Conservation (phyloP, 2,888 invertebrate species). For the Ectobius pallidus region DNA sequence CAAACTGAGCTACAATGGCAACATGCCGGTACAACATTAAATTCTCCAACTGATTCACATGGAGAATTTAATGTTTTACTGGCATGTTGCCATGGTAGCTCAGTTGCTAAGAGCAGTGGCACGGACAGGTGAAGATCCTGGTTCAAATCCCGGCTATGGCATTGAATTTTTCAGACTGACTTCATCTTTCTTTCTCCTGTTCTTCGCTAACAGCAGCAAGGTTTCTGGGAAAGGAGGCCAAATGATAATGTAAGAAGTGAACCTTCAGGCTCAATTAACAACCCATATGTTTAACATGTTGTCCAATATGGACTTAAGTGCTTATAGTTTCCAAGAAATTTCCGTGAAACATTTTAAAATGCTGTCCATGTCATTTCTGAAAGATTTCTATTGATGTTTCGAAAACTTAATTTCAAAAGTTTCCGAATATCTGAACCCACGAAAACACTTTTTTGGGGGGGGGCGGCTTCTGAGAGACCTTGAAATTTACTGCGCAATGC, state of each 20-base stretch:
- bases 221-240: not conserved
- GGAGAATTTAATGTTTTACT: too few species aligned
- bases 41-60: too few species aligned
- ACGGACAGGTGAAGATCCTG: too few species aligned
- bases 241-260: not conserved
- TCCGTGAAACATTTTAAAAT: not conserved
- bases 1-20: too few species aligned
- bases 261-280: not conserved
- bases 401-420: not conserved
- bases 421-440: not conserved
- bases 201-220: too few species aligned
- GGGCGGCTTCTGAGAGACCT: not conserved
- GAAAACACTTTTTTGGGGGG: not conserved
- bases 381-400: too few species aligned
- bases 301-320: not conserved
- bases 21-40: too few species aligned
- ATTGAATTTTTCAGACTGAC: too few species aligned
- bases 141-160: too few species aligned
- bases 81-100: too few species aligned
- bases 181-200: not conserved
- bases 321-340: not conserved
- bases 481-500: slow-evolving; percentile 1
- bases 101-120: too few species aligned
- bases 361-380: not conserved
- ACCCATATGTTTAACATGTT: not conserved